Evolutionary conservation across 2,888 invertebrate species (phyloP).

Genomic region (Agriopis marginaria): DNA sequence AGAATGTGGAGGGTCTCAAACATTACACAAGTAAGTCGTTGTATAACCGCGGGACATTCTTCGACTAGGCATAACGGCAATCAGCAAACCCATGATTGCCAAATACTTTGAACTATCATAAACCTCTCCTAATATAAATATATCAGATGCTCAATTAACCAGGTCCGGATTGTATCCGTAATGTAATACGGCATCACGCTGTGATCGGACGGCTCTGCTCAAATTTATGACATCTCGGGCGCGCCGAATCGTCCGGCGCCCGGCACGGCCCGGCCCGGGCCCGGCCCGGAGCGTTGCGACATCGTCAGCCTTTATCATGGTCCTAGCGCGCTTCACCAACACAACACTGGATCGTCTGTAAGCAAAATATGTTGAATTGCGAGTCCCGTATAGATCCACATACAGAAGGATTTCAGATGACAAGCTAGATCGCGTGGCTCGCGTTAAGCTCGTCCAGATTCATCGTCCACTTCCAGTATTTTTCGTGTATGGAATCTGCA

Average conservation of each 20-base stretch:
- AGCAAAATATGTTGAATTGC: no score
- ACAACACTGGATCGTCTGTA: neutral
- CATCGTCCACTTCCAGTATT: no score
- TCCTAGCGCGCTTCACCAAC: neutral
- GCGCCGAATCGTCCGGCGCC: constrained; percentile 27
- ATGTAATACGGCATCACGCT: constrained; percentile 75
- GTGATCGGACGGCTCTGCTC: constrained; percentile 48
- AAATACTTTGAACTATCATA: constrained; percentile 33
- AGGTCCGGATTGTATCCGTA: constrained; percentile 54
- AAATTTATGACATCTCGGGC: constrained; percentile 44
- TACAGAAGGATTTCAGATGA: no score
- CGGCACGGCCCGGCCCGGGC: constrained; percentile 6
- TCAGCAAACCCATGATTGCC: constrained; percentile 22
- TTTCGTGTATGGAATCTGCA: no score
- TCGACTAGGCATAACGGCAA: neutral
- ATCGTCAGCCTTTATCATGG: constrained; percentile 37
- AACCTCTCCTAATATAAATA: constrained; percentile 63
- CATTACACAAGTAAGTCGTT: neutral
- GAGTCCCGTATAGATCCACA: no score
- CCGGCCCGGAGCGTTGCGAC: constrained; percentile 35
- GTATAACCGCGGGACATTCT: neutral
- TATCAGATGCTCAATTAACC: constrained; percentile 68
- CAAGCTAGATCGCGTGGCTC: no score
- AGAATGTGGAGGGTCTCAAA: no score
- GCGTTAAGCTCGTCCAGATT: no score